Conservation (phyloP, 2,888 invertebrate species). For the Apoderus coryli region DNA sequence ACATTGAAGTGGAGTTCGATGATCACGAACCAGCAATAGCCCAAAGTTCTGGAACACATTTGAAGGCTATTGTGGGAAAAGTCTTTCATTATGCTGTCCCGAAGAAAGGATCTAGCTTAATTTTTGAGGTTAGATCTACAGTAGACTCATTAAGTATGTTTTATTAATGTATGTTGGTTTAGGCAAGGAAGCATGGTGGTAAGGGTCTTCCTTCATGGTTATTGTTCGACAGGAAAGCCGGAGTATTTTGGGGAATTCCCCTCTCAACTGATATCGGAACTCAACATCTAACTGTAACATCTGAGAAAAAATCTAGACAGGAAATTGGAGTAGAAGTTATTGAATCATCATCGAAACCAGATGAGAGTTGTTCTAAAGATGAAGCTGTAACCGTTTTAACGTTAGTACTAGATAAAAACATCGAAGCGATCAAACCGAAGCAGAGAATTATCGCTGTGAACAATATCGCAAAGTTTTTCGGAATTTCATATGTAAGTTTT, state of each 20-base stretch:
- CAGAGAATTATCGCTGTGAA: conserved; percentile 52
- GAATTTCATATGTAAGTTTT: conserved; percentile 45
- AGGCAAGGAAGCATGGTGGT: conserved; percentile 33
- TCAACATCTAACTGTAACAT: conserved; percentile 47
- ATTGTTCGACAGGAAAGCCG: conserved; percentile 51
- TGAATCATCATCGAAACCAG: conserved; percentile 21
- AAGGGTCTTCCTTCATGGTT: conserved; percentile 49
- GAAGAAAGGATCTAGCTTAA: no score
- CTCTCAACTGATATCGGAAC: conserved; percentile 50
- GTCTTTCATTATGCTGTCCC: conserved; percentile 60
- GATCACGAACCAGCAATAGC: conserved; percentile 44
- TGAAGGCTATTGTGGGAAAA: conserved; percentile 53
- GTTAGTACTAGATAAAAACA: conserved; percentile 51
- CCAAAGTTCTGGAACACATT: no score
- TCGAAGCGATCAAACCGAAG: conserved; percentile 45
- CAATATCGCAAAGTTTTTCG: conserved; percentile 57
- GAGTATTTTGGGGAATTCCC: conserved; percentile 64
- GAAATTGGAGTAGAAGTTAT: conserved; percentile 52
- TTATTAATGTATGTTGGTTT: conserved; percentile 15
- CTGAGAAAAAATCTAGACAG: conserved; percentile 42
- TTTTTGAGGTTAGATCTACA: no score
- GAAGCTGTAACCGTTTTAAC: conserved; percentile 39
- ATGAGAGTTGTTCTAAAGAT: conserved; percentile 21
- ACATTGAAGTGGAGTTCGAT: conserved; percentile 24
- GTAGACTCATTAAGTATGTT: no score